Conservation (phyloP, 2,888 invertebrate genomes). For the Villa cingulata region DNA sequence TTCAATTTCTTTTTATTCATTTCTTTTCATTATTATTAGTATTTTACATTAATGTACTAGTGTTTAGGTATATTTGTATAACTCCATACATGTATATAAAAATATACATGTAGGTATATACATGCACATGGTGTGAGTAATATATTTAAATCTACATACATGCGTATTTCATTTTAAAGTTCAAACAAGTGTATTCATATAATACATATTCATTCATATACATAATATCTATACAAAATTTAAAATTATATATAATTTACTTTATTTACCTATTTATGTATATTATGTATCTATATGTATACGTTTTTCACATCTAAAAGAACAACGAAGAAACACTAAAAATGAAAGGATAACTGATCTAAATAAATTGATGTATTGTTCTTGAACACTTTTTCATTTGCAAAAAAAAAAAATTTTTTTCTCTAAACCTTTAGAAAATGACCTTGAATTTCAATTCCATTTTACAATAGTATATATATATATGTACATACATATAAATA, state of each 20-base stretch:
- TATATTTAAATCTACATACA: neutral
- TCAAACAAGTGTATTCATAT: conserved; percentile 3
- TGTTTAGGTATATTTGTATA: too few relatives aligned
- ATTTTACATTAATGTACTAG: neutral
- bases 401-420: neutral
- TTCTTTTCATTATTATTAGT: too few relatives aligned
- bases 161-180: neutral
- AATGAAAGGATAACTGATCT: neutral
- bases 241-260: too few relatives aligned
- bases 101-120: too few relatives aligned
- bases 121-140: neutral
- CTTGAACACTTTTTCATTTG: neutral
- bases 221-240: too few relatives aligned
- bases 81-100: too few relatives aligned
- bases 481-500: too few relatives aligned
- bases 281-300: too few relatives aligned
- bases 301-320: too few relatives aligned
- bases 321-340: neutral
- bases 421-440: neutral
- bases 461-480: too few relatives aligned
- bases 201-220: neutral
- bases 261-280: too few relatives aligned
- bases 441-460: neutral
- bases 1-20: too few relatives aligned
- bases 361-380: neutral